Evolutionary conservation across 1,140 invertebrate genomes (phyloP).

Genomic region (Belonocnema kinseyi): DNA sequence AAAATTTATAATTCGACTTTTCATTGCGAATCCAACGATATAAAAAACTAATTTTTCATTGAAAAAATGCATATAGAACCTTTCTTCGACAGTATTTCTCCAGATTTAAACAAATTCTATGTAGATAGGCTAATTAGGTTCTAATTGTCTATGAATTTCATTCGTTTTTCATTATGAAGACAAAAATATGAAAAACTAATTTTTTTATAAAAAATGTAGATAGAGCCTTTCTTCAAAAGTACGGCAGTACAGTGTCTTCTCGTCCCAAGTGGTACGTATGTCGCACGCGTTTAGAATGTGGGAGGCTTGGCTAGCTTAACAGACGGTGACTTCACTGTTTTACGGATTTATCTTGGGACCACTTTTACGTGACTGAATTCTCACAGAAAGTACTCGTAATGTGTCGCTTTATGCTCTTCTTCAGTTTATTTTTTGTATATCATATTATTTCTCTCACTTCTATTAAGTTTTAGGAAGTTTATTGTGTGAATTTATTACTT

Average conservation of each 20-base stretch:
- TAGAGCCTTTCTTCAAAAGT: too few relatives aligned
- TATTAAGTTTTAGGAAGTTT: neutral
- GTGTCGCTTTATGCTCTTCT: slow-evolving; percentile 9
- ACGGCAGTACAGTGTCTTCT: neutral
- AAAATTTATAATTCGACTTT: too few relatives aligned
- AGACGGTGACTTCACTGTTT: slow-evolving; percentile 43
- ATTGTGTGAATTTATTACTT: slow-evolving; percentile 25
- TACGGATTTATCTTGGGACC: slow-evolving; percentile 51
- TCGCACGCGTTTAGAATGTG: slow-evolving; percentile 58
- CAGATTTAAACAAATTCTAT: too few relatives aligned
- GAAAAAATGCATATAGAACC: too few relatives aligned
- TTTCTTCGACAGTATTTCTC: too few relatives aligned
- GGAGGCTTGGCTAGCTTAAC: slow-evolving; percentile 36
- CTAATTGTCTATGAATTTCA: too few relatives aligned
- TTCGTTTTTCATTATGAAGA: too few relatives aligned
- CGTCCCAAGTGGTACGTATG: slow-evolving; percentile 54
- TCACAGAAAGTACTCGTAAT: slow-evolving; percentile 31
- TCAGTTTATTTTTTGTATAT: slow-evolving; percentile 5
- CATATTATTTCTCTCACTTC: slow-evolving; percentile 22
- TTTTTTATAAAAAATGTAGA: too few relatives aligned
- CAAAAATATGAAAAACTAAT: too few relatives aligned
- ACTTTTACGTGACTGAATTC: slow-evolving; percentile 46
- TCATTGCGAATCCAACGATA: too few relatives aligned
- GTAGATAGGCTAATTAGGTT: too few relatives aligned
- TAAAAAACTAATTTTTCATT: too few relatives aligned